phyloP scores from a whole-genome alignment of 2,888 invertebrate species.

The Gymnoscelis rufifasciata region DNA sequence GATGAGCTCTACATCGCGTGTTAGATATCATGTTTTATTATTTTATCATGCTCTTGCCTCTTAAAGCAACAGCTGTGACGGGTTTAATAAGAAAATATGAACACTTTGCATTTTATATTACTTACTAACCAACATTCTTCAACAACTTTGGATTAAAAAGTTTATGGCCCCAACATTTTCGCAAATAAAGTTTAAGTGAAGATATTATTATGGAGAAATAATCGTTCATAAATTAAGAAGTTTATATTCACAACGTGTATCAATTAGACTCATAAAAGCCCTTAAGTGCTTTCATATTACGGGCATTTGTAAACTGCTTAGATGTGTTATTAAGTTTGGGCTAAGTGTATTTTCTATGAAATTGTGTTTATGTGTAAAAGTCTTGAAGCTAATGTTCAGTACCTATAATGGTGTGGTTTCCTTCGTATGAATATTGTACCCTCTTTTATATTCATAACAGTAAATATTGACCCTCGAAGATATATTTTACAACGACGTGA shows the following conservation, averaged over 20 bases:
- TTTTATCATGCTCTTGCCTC: conserved; percentile 16
- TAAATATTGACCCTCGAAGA: conserved; percentile 2
- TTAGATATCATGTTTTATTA: conserved; percentile 18
- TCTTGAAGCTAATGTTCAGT: background rate
- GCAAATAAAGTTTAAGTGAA: no score
- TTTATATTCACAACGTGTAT: conserved; percentile 17
- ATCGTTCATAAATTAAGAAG: conserved; percentile 12
- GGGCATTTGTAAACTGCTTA: no score
- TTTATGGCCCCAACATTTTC: conserved; percentile 4
- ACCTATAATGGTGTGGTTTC: background rate
- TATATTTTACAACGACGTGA: conserved; percentile 5
- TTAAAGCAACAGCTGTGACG: conserved; percentile 15
- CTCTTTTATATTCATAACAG: background rate
- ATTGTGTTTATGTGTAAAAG: no score
- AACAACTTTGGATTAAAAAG: conserved; percentile 15
- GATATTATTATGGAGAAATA: conserved; percentile 4
- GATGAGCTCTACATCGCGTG: conserved; percentile 34
- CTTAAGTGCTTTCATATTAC: background rate
- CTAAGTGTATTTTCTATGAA: no score
- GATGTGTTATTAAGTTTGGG: no score
- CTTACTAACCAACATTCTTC: conserved; percentile 1
- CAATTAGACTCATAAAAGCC: conserved; percentile 15
- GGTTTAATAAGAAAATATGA: conserved; percentile 13
- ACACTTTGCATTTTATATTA: conserved; percentile 14
- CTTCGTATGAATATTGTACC: background rate